Percentiles rank a stretch among this genome's conserved stretches.
Evolutionary conservation across 2,113 vertebrate species (phyloP).

Genomic region (Psilopsiagon aurifrons): DNA sequence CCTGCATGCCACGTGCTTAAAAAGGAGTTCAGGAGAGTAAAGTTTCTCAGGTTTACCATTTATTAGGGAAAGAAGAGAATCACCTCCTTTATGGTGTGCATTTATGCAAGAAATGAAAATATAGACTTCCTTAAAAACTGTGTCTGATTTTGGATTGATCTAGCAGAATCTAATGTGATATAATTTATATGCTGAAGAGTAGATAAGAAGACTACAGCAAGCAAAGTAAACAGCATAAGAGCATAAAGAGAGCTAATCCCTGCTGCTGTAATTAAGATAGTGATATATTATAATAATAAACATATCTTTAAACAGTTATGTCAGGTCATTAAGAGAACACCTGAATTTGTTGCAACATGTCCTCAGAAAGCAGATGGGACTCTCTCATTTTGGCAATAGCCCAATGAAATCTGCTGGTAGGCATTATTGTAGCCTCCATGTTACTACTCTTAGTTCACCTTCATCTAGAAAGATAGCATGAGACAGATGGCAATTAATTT

Average conservation of each 20-base stretch:
- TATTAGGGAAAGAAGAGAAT: not conserved
- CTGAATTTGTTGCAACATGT: slow-evolving; percentile 39
- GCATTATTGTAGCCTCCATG: not conserved
- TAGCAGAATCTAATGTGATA: not conserved
- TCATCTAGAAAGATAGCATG: not conserved
- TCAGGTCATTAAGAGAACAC: slow-evolving; percentile 57
- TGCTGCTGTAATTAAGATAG: slow-evolving; percentile 19
- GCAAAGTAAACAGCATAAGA: not conserved
- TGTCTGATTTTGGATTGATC: not conserved
- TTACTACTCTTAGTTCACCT: slow-evolving; percentile 21
- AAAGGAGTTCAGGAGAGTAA: not conserved
- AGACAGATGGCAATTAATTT: slow-evolving; percentile 67
- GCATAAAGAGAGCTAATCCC: not conserved
- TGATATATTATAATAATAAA: slow-evolving; percentile 38
- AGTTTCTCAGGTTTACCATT: not conserved
- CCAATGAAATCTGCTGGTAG: slow-evolving; percentile 24
- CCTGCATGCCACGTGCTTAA: not conserved
- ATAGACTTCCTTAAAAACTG: not conserved
- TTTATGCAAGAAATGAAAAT: not conserved
- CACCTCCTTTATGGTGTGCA: not conserved
- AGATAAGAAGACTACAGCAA: not conserved
- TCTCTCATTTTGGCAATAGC: not conserved
- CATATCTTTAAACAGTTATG: slow-evolving; percentile 53
- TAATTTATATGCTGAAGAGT: not conserved
- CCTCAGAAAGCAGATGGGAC: slow-evolving; percentile 60